Conservation (phyloP, 2,797 vertebrate species). For the Pyrocephalus nanus region DNA sequence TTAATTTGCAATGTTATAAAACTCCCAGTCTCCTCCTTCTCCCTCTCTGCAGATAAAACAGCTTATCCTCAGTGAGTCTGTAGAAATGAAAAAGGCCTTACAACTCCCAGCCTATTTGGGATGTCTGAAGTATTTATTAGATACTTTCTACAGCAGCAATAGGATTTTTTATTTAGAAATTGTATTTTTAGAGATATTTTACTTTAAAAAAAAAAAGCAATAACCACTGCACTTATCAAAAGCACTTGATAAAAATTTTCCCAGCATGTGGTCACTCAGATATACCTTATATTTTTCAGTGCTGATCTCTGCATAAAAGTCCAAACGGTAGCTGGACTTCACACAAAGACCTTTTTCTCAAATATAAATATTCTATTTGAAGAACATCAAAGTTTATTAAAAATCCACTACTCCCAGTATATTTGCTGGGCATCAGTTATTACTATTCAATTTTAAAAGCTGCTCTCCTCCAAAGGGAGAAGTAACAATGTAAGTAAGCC, state of each 20-base stretch:
- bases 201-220: background rate
- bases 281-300: background rate
- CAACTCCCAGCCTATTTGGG: background rate
- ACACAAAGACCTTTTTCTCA: background rate
- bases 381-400: background rate
- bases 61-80: background rate
- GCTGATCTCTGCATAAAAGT: background rate
- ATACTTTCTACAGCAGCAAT: background rate
- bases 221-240: background rate
- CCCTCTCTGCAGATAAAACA: slow-evolving; percentile 9
- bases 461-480: background rate
- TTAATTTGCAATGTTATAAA: slow-evolving; percentile 15
- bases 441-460: background rate
- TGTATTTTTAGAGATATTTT: background rate
- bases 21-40: background rate
- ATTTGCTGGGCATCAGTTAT: background rate
- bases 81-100: slow-evolving; percentile 19
- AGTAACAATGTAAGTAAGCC: background rate
- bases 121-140: slow-evolving; percentile 18
- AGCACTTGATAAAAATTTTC: background rate
- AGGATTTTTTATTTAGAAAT: background rate
- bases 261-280: background rate
- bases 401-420: background rate
- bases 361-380: background rate
- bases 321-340: background rate